These are phyloP conservation scores for Eumerus sabulonum DNA, from an alignment of 2,888 invertebrate species.

Conservation along the genomic window DNA sequence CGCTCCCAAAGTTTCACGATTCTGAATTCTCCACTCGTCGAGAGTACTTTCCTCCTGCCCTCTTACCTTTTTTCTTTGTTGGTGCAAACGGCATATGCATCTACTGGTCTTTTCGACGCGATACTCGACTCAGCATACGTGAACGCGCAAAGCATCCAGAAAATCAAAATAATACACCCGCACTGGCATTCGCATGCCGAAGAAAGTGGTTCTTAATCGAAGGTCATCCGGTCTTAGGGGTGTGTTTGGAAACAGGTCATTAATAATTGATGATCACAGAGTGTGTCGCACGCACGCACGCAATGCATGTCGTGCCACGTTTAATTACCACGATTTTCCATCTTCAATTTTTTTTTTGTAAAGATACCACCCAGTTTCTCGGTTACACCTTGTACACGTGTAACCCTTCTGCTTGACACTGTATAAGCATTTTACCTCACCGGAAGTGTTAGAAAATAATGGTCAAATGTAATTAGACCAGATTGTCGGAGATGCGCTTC, in stretches of 20 bases:
- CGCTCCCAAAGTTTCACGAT: constrained; percentile 13
- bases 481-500: too few species aligned
- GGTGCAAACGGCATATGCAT: not conserved
- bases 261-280: constrained; percentile 33
- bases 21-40: too few species aligned
- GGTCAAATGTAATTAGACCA: too few species aligned
- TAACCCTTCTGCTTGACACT: too few species aligned
- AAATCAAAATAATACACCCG: not conserved
- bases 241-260: constrained; percentile 13
- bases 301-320: constrained; percentile 24
- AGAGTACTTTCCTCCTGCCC: too few species aligned
- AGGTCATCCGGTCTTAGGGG: constrained; percentile 26
- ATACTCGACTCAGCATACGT: constrained; percentile 19
- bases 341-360: too few species aligned
- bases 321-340: constrained; percentile 1
- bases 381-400: too few species aligned
- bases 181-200: not conserved
- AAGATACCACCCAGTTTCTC: too few species aligned
- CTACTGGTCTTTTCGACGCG: constrained; percentile 6
- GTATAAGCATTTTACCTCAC: too few species aligned
- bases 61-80: too few species aligned
- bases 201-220: constrained; percentile 30
- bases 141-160: constrained; percentile 23
- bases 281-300: constrained; percentile 10
- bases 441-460: too few species aligned